Evolutionary conservation across 2,113 vertebrate genomes (phyloP), one percentile per base, ranked within the genome.

Genomic region (Sceloporus undulatus): DNA sequence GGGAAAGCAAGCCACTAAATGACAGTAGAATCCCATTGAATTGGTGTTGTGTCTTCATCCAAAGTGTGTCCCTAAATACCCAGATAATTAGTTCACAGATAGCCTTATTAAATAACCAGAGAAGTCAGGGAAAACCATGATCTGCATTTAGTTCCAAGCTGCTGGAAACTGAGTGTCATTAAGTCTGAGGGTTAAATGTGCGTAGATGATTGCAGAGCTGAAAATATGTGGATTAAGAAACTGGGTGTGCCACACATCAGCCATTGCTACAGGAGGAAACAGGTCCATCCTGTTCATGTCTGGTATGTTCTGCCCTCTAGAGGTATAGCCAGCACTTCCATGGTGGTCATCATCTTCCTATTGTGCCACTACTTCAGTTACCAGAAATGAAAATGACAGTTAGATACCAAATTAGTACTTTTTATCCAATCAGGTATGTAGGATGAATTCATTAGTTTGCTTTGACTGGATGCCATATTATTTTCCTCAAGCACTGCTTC

Each of bases 91-190:
- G 87, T 82, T 83, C 83, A 78, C 75, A 19, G 93, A 89, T 34
- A 71, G 80, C 71, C 68, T 84, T 82, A 81, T 92, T 56, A 90
- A 87, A 76, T 94, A 90, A 29, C 78, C 73, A 88, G 88, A 59
- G 87, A 80, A 88, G 48, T 29, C 77, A 18, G 78, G 91, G 10
- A 87, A 88, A 88, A 83, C 27, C 83, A 18, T 40, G 76, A 87
- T 92, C 82, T 89, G 71, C 9, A 76, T 68, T 91, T 95, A 95
- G 93, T 93, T 85, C 78, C 27, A 1, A 89, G 91, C 85, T 93
- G 91, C 93, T 94, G 92, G 95, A 95, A 96, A 91, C 84, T 79
- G 92, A n/a, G 85, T 85, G 91, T 91, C 93, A 92, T n/a, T 83
- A 59, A 77, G 38, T 65, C 62, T 1, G 0, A 40, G 91, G 81